phyloP scores from a whole-genome alignment of 1,140 invertebrate species.

The Xylocopa sonorina region DNA sequence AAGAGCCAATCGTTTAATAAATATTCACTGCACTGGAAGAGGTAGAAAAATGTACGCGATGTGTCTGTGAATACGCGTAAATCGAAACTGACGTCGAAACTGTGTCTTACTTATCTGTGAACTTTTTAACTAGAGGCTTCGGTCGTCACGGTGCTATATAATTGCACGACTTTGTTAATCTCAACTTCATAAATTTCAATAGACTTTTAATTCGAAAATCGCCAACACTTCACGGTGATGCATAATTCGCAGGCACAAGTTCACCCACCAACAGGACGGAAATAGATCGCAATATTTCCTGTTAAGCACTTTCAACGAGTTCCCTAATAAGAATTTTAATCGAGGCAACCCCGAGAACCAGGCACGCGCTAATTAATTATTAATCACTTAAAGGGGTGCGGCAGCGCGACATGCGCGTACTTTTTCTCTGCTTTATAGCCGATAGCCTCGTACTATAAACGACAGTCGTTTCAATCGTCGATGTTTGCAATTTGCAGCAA shows the following conservation, averaged over 20 bases:
- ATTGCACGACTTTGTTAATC: no score
- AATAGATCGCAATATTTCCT: slow-evolving; percentile 29
- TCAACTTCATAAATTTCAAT: no score
- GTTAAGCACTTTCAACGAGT: slow-evolving; percentile 26
- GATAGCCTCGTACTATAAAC: no score
- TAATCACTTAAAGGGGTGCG: slow-evolving; percentile 5
- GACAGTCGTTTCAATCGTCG: background rate
- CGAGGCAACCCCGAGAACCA: background rate
- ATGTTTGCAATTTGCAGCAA: background rate
- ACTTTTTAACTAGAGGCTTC: no score
- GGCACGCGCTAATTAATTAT: slow-evolving; percentile 33
- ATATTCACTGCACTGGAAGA: no score
- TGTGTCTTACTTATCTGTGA: no score
- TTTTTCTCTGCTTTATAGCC: background rate
- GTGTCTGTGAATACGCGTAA: no score
- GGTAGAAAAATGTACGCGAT: no score
- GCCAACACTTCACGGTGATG: background rate
- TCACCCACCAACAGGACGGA: background rate
- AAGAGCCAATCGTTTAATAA: no score
- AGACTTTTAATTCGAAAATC: background rate
- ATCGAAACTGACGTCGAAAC: no score
- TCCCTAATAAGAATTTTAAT: slow-evolving; percentile 38
- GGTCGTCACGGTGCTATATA: no score
- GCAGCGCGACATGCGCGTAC: background rate
- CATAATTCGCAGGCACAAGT: background rate